Conservation (phyloP, 1,140 invertebrate species). For the Brachystomella parvula region DNA sequence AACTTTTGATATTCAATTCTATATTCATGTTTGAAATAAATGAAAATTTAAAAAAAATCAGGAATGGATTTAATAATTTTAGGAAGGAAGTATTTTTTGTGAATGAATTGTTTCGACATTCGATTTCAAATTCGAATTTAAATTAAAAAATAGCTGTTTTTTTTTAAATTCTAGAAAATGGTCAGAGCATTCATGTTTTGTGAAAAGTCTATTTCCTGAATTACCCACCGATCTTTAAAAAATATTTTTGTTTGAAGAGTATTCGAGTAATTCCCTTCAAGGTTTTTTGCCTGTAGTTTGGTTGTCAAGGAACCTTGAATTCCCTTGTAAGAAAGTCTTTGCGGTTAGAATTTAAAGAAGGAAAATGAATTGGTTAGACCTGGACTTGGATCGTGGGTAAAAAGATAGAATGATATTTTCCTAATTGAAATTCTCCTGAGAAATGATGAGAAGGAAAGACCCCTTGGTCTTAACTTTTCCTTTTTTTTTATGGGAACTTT, state of each 20-base stretch:
- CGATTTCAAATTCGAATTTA: background rate
- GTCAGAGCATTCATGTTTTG: no score
- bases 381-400: no score
- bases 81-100: background rate
- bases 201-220: no score
- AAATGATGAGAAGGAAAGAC: background rate
- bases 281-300: no score
- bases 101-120: background rate
- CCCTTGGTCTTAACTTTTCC: background rate
- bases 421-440: background rate
- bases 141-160: background rate
- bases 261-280: background rate
- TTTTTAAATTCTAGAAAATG: background rate
- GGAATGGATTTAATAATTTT: background rate
- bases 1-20: background rate
- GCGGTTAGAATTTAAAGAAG: background rate
- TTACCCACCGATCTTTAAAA: background rate
- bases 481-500: background rate
- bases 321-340: no score
- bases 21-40: background rate
- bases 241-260: background rate
- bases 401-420: no score
- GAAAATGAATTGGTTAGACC: conserved; percentile 2
- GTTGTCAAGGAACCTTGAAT: no score
- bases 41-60: no score